Percentiles rank a stretch among this genome's conserved stretches.
phyloP scores from a whole-genome alignment of 2,113 vertebrate genomes.

The Corydoras maculifer region DNA sequence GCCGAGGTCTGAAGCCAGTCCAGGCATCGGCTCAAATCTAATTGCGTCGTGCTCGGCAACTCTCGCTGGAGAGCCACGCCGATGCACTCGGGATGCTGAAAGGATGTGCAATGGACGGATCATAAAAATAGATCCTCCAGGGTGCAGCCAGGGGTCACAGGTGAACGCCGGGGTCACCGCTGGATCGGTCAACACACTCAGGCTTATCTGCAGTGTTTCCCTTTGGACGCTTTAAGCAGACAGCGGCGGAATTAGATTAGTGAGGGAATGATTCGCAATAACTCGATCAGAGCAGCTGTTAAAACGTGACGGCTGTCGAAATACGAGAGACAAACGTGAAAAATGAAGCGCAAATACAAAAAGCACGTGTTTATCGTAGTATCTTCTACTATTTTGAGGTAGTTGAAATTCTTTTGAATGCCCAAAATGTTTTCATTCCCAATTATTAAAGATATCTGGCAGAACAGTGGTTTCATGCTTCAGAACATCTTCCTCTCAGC shows the following conservation, averaged over 20 bases:
- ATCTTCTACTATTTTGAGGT: too few species aligned
- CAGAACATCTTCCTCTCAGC: too few species aligned
- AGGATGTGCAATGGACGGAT: neutral
- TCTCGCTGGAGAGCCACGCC: neutral
- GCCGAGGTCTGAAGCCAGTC: neutral
- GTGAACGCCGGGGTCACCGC: slow-evolving; percentile 1
- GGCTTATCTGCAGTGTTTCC: slow-evolving; percentile 9
- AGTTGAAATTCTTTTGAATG: too few species aligned
- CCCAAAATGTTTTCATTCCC: too few species aligned
- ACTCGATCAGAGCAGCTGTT: neutral
- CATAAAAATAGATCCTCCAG: slow-evolving; percentile 11
- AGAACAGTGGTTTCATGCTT: too few species aligned
- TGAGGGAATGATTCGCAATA: neutral
- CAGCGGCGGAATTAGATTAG: neutral
- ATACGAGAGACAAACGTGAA: neutral
- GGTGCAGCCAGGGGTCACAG: neutral
- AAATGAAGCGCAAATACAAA: neutral
- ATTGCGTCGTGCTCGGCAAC: slow-evolving; percentile 3
- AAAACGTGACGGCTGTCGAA: neutral
- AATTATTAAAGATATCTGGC: too few species aligned
- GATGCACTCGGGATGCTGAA: neutral
- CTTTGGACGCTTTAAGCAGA: neutral
- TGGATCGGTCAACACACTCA: neutral
- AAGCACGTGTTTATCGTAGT: neutral
- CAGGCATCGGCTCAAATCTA: slow-evolving; percentile 1